Evolutionary conservation across 2,113 vertebrate genomes (phyloP).

Genomic region (Vicugna pacos): DNA sequence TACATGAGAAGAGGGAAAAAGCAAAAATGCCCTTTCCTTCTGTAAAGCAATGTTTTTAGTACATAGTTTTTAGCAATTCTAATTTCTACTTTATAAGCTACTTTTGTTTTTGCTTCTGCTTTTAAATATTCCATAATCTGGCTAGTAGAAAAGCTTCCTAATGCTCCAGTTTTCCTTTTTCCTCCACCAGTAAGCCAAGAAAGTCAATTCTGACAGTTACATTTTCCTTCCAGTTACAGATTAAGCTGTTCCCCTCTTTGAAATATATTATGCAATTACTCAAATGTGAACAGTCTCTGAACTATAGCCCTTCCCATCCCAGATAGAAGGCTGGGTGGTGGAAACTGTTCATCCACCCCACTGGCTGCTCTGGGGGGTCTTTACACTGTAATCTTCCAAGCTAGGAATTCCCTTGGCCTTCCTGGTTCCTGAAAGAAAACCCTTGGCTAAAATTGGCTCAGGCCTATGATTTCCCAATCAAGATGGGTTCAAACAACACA

Average conservation of each 20-base stretch:
- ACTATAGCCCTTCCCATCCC: neutral
- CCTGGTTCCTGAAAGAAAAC: neutral
- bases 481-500: slow-evolving; percentile 56
- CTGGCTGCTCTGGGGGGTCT: neutral
- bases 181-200: slow-evolving; percentile 60
- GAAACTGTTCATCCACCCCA: neutral
- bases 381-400: neutral
- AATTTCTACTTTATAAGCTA: slow-evolving; percentile 52
- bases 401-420: slow-evolving; percentile 54
- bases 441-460: slow-evolving; percentile 26
- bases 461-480: slow-evolving; percentile 49
- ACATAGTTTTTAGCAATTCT: slow-evolving; percentile 32
- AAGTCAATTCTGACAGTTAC: slow-evolving; percentile 58
- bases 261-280: slow-evolving; percentile 74
- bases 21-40: neutral
- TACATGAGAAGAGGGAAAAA: slow-evolving; percentile 18
- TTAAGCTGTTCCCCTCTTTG: slow-evolving; percentile 50
- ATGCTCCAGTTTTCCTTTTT: slow-evolving; percentile 65
- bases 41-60: slow-evolving; percentile 44
- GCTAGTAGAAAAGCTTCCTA: slow-evolving; percentile 48
- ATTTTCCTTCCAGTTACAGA: slow-evolving; percentile 62
- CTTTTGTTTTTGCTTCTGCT: slow-evolving; percentile 54
- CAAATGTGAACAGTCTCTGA: slow-evolving; percentile 33
- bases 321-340: neutral
- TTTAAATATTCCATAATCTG: slow-evolving; percentile 65